Evolutionary conservation across 2,113 vertebrate species (phyloP), one percentile per base, ranked within the genome.

Genomic region (Sylvilagus bachmani): DNA sequence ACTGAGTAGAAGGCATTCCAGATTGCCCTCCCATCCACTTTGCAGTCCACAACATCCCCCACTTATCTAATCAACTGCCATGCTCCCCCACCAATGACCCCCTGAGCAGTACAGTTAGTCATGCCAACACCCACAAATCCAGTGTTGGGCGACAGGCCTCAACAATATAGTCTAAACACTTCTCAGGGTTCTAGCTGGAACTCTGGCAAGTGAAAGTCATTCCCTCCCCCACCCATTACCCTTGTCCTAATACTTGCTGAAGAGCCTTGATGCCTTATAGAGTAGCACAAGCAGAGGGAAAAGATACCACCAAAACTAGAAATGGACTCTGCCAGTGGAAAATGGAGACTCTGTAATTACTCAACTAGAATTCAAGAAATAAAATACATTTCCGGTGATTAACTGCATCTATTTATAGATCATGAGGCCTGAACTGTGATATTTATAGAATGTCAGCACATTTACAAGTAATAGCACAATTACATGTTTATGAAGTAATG

Each of bases 381-480:
- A 87, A 96, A 98, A 97, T 91, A 61, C 96, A 96, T 97, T 96
- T 97, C 88, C 75, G 75, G 95, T 96, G 91, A 97, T 97, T 97
- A 97, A 97, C 80, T 93, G 89, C 62, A 36, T 92, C 94, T 97
- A 97, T 51, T 85, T 96, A 96, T 36, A 96, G 87, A 94, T 51
- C 67, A n/a, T 81, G 89, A 86, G 92, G 89, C 90, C 91, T 95
- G 90, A 95, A 97, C 92, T 89, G 70, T 83, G 96, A 96, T 98
- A 97, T 97, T 97, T 98, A 97, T 97, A 96, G 97, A 97, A 96
- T 95, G 95, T 80, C 96, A 96, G 93, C 33, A 24, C 95, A 97
- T 77, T 96, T 88, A 93, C 73, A 95, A 96, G 84, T 95, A 98
- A 97, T 94, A 96, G 94, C 96, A 97, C 94, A 98, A 98, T 97